Conservation (phyloP, 2,113 vertebrate species). For the Mirza zaza region DNA sequence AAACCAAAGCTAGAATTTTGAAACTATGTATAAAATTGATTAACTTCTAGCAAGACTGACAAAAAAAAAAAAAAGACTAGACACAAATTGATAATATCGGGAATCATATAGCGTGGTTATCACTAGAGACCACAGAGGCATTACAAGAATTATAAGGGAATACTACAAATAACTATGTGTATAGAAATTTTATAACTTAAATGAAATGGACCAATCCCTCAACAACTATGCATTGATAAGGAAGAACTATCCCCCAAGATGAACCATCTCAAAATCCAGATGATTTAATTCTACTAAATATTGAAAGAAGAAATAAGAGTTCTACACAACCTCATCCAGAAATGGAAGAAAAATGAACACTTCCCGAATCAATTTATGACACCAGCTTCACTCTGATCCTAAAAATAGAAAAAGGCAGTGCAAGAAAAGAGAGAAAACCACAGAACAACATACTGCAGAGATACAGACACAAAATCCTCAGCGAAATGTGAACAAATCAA, state of each 20-base stretch:
- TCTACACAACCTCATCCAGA: neutral
- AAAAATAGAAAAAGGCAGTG: neutral
- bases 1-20: neutral
- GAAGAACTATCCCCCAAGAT: neutral
- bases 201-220: no score
- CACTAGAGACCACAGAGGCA: neutral
- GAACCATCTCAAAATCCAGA: neutral
- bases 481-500: neutral
- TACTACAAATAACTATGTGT: fast-evolving
- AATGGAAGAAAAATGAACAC: neutral
- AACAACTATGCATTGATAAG: neutral
- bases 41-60: no score
- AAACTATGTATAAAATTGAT: neutral
- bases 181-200: neutral
- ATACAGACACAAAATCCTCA: neutral
- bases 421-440: fast-evolving
- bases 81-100: neutral
- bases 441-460: no score
- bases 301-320: neutral
- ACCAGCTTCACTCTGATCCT: no score
- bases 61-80: neutral
- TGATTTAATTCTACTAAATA: neutral
- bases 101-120: neutral
- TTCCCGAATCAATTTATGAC: neutral
- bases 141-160: no score